Evolutionary conservation across 1,140 invertebrate genomes (phyloP).

Genomic region (Triops cancriformis): DNA sequence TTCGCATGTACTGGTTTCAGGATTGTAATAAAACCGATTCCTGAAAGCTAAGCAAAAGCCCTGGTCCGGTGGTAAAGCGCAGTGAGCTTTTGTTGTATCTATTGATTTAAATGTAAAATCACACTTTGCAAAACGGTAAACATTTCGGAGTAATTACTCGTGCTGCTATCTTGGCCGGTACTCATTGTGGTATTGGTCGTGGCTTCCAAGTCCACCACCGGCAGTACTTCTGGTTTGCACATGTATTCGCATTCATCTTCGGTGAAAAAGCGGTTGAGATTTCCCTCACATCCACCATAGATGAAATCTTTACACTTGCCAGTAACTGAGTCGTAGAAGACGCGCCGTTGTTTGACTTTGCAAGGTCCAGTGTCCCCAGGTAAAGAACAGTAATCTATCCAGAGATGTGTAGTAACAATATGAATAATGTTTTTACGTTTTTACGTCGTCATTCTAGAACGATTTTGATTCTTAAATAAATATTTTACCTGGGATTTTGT

Average conservation of each 20-base stretch:
- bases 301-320: conserved; percentile 63
- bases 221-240: conserved; percentile 39
- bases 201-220: too few relatives aligned
- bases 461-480: too few relatives aligned
- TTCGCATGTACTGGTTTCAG: conserved; percentile 40
- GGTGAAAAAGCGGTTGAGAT: conserved; percentile 64
- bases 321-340: conserved; percentile 71
- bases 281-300: conserved; percentile 72
- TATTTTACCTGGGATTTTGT: background rate
- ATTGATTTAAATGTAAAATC: too few relatives aligned
- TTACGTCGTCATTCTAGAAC: too few relatives aligned
- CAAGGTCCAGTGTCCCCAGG: conserved; percentile 47
- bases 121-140: too few relatives aligned
- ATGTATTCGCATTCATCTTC: conserved; percentile 55
- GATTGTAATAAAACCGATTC: conserved; percentile 49
- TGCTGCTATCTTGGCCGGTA: too few relatives aligned
- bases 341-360: conserved; percentile 61
- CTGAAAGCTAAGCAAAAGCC: conserved; percentile 35
- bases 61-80: background rate
- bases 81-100: conserved; percentile 6
- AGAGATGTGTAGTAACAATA: background rate
- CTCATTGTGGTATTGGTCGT: too few relatives aligned
- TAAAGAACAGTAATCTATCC: background rate
- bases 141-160: too few relatives aligned
- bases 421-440: too few relatives aligned